A percentile compares a stretch with the other conserved stretches of the same genome.
phyloP scores from a whole-genome alignment of 2,888 invertebrate genomes.

The Amphipoea oculea region DNA sequence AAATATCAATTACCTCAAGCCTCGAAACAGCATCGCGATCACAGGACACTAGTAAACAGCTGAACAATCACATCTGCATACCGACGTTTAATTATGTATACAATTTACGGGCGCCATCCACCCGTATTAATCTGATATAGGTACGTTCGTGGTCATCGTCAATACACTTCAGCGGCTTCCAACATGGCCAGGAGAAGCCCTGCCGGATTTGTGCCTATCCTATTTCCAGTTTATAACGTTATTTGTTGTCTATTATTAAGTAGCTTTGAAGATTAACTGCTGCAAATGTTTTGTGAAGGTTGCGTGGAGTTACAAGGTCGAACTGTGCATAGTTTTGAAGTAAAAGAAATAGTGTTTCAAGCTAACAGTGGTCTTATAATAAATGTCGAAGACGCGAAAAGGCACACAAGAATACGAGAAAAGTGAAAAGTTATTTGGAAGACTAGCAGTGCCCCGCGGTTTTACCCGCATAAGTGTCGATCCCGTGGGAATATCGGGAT shows the following conservation, averaged over 20 bases:
- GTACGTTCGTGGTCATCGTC: conserved; percentile 70
- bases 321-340: not conserved
- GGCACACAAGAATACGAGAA: not conserved
- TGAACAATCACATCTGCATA: conserved; percentile 40
- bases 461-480: too few relatives aligned
- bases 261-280: conserved; percentile 61
- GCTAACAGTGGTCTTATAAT: not conserved
- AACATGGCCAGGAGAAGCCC: conserved; percentile 78
- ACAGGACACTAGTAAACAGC: not conserved
- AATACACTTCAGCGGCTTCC: conserved; percentile 79
- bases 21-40: not conserved
- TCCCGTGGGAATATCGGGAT: too few relatives aligned
- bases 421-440: not conserved
- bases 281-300: conserved; percentile 53
- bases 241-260: conserved; percentile 63
- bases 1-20: not conserved
- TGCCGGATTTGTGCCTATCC: conserved; percentile 77
- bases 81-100: conserved; percentile 33
- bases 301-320: conserved; percentile 35
- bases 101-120: conserved; percentile 27
- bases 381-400: not conserved
- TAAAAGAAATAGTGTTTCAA: not conserved
- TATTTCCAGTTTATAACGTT: conserved; percentile 73
- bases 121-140: conserved; percentile 79
- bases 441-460: too few relatives aligned